Base-by-base conservation (phyloP, 2,888 invertebrate genomes). In the Agrotis ipsilon region DNA sequence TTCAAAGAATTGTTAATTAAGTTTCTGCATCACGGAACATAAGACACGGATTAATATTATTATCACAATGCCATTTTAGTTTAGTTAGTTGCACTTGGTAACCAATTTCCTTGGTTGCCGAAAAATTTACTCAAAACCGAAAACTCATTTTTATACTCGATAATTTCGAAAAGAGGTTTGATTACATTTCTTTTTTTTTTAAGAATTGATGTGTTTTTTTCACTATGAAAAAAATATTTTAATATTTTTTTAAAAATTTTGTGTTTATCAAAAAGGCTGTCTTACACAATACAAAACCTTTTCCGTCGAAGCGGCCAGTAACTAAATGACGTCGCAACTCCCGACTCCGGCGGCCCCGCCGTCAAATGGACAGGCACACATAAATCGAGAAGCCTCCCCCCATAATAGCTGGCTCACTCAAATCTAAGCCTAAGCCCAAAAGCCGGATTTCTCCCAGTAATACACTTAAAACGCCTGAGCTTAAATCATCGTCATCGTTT, bases 401-500 rank as follows among this genome's bases (percentile, higher is more conserved):
- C 90, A 92, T 95, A 94, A 94, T 94, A 91, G 94, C 90, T 86
- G 89, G 92, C 94, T 92, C 94, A 92, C 95, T 94, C 94, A 94
- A 94, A 95, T 94, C 94, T 94, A 93, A 91, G 91, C 93, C 91
- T 90, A 91, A 93, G 92, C 93, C 92, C 91, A 91, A 95, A 94
- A 95, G 94, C 96, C 93, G 91, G 94, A 94, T 93, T 94, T 94
- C 95, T 95, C 94, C 90, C 92, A 91, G 93, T 95, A 96, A 96
- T 96, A 95, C 96, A 96, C 95, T 96, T 96, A 96, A 96, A 96
- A 95, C 95, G 95, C 91, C 93, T 91, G 92, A 93, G 96, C 96
- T 94, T 96, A 96, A 96, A 96, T 96, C 96, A 96, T 96, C 96
- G 96, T 96, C 96, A 96, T 94, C 96, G 96, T 96, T 96, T 96